These are phyloP conservation scores for Tenodera sinensis DNA, from an alignment of 2,888 invertebrate species.

Conservation along the genomic window DNA sequence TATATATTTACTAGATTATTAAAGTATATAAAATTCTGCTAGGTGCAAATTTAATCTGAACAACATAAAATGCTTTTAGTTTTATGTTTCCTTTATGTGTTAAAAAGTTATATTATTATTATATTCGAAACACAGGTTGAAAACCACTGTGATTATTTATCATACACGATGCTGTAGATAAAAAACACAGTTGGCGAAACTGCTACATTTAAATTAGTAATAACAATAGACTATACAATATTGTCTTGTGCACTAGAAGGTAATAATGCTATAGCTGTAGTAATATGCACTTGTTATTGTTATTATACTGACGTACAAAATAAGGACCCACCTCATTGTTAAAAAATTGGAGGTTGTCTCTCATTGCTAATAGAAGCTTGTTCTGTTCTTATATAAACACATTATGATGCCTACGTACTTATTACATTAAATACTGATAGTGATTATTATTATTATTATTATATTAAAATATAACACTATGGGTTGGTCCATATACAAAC, in stretches of 20 bases:
- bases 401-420: background rate
- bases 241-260: slow-evolving; percentile 23
- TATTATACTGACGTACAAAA: background rate
- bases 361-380: background rate
- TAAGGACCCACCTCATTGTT: background rate
- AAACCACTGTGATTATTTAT: background rate
- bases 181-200: background rate
- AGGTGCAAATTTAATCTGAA: background rate
- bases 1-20: background rate
- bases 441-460: background rate
- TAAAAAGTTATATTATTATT: background rate
- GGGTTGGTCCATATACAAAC: background rate
- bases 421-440: background rate
- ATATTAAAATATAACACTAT: background rate
- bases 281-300: background rate
- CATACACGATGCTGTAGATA: background rate
- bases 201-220: background rate
- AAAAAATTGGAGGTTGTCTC: background rate
- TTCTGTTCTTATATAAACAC: background rate
- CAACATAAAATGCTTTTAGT: background rate
- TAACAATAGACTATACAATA: slow-evolving; percentile 9
- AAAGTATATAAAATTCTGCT: background rate
- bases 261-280: background rate
- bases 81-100: background rate
- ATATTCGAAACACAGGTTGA: background rate